Evolutionary conservation across 1,140 invertebrate genomes (phyloP), one percentile per base, ranked within the genome.

Genomic region (Oryctes rhinoceros): DNA sequence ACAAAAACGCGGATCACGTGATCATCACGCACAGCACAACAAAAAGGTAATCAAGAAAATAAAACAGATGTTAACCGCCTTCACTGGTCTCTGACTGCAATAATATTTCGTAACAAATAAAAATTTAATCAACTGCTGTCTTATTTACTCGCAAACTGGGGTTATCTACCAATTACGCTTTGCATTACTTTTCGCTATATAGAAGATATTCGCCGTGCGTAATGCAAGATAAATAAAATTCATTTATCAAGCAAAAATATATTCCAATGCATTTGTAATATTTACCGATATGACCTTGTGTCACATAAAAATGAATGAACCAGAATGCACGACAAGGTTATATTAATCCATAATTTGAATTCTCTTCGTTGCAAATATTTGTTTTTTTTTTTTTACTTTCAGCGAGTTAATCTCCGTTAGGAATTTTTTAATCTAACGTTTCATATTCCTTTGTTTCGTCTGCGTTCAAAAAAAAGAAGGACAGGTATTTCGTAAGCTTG

Each of bases 391-490:
- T 44, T 44, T 44, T 44, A 10, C 9, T 44, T 44, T 44, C 39
- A 10, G 5, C 39, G 5, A 5, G 39, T 10, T 59, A 59, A 59
- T 53, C 49, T 15, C 15, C 15, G 15, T n/a, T 1, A 59, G 53
- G 15, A 59, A 59, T 59, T 59, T 59, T 18, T 59, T 59, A 59
- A 59, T 59, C 18, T 59, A 44, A 44, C 39, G 53, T 59, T 59
- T 59, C 18, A 18, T 59, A 18, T 18, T 59, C 5, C 15, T 18
- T n/a, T 59, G 5, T 59, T 59, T n/a, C 15, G 13, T 59, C n/a
- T 18, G n/a, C 18, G 18, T 59, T n/a, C 15, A 44, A 44, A 44
- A 4, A n/a, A 44, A 44, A 44, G 39, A 59, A 59, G 6, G 3
- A 13, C 49, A 13, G 9, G 18, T 18, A 59, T 59, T 59, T 59